Percentiles rank a stretch among this genome's conserved stretches.
phyloP scores from a whole-genome alignment of 2,888 invertebrate species.

The Myathropa florea region DNA sequence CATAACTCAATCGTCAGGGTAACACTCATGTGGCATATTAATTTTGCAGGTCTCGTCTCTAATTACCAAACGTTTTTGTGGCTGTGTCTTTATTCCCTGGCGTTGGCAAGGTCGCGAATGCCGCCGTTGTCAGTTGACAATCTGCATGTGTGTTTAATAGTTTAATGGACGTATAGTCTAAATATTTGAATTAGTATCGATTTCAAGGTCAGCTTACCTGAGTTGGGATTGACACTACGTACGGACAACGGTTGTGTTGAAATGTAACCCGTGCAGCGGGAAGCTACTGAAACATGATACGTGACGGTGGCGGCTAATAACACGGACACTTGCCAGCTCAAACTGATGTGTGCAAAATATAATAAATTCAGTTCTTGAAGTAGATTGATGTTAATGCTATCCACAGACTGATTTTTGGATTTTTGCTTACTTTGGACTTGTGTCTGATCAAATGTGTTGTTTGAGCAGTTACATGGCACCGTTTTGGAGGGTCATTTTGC shows the following conservation, averaged over 20 bases:
- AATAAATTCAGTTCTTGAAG: background rate
- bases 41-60: conserved; percentile 33
- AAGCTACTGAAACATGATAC: conserved; percentile 20
- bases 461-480: no score
- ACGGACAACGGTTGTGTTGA: conserved; percentile 26
- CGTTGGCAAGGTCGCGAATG: conserved; percentile 23
- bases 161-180: conserved; percentile 53
- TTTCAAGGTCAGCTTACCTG: conserved; percentile 55
- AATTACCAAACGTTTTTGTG: conserved; percentile 59
- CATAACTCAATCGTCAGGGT: conserved; percentile 40
- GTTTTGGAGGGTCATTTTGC: no score
- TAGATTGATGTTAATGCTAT: background rate
- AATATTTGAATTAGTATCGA: conserved; percentile 63
- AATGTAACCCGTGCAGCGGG: background rate
- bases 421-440: no score
- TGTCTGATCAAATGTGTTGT: no score
- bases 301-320: conserved; percentile 26
- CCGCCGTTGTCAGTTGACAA: conserved; percentile 46
- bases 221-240: conserved; percentile 10
- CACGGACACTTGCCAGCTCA: background rate
- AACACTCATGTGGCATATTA: conserved; percentile 56
- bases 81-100: conserved; percentile 31
- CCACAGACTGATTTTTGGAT: no score
- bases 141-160: conserved; percentile 47
- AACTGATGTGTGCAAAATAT: background rate